These are phyloP conservation scores for Campopleginae sp. DNA, from an alignment of 2,888 invertebrate species.

Conservation along the genomic window DNA sequence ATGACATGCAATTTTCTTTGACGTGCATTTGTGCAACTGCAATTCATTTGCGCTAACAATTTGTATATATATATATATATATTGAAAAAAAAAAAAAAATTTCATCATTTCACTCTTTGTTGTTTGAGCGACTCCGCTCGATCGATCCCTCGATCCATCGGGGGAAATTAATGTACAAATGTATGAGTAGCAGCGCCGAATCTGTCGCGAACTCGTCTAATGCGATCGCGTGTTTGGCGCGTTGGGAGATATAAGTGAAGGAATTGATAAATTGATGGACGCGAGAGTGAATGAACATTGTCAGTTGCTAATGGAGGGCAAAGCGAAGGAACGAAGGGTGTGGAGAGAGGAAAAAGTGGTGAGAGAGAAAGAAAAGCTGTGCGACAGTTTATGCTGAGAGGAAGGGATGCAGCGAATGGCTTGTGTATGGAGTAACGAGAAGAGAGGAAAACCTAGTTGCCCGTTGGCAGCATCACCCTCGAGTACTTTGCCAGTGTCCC, in stretches of 20 bases:
- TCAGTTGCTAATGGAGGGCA: constrained; percentile 33
- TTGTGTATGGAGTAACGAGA: constrained; percentile 36
- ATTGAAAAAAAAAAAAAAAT: neutral
- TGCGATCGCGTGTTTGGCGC: constrained; percentile 71
- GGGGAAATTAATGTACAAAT: neutral
- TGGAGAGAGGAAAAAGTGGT: neutral
- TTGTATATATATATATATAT: neutral
- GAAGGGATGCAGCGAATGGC: constrained; percentile 33
- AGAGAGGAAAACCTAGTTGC: constrained; percentile 68
- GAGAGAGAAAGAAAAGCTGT: constrained; percentile 24
- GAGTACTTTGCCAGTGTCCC: constrained; percentile 66
- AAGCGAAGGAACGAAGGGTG: neutral
- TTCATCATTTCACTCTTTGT: constrained; percentile 12
- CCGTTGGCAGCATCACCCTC: constrained; percentile 58
- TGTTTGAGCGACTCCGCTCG: too few relatives aligned
- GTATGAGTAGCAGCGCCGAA: neutral
- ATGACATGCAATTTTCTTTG: neutral
- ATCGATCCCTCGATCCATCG: constrained; percentile 13
- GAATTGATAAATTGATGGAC: constrained; percentile 73
- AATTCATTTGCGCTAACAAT: neutral
- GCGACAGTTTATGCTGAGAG: constrained; percentile 50
- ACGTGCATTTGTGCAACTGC: neutral
- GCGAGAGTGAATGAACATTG: constrained; percentile 63
- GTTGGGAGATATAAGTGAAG: constrained; percentile 68
- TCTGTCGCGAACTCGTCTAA: constrained; percentile 53